Base-by-base conservation (phyloP, 2,888 invertebrate genomes). In the Allophyes oxyacanthae region DNA sequence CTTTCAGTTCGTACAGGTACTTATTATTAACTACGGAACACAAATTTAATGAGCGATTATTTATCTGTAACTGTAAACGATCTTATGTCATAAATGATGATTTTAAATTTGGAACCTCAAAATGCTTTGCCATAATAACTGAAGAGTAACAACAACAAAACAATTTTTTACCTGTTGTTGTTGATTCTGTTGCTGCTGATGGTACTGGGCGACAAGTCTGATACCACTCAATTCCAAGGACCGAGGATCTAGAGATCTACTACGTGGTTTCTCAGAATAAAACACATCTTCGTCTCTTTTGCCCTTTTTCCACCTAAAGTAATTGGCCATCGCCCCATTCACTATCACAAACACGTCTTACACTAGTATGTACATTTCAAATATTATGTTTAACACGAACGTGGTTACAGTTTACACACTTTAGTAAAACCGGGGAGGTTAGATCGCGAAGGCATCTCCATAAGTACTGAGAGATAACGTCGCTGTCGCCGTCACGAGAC, bases 211-310 rank as follows among this genome's bases (percentile, higher is more conserved):
- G 50, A 96, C 94, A 37, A 95, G 84, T 50, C 94, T 94, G 64
- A 96, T 94, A 32, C 97, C 97, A 57, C 96, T 96, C 52, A 95
- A 91, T 81, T 97, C 96, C 80, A 97, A 88, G 7, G 96, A 95
- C 66, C 96, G 95, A 26, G 97, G 95, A 85, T 97, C 97, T 85
- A 97, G 87, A 0, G 97, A 97, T 61, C 96, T 94, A 85, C 97
- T 97, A 50, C 97, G 94, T 8, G 96, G 96, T 78, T 97, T 96
- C 68, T 92, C 91, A 41, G 94, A 91, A 81, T 90, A 94, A 76
- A 94, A 94, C 75, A 92, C 94, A 71, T 91, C 91, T 65, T 95
- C 95, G 78, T 95, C 95, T 73, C 94, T 90, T 72, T 95, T 95
- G 44, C 95, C 94, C 75, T 95, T 95, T 79, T 95, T 96, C 96